phyloP scores from a whole-genome alignment of 1,140 invertebrate genomes.

The Pogonomyrmex californicus region DNA sequence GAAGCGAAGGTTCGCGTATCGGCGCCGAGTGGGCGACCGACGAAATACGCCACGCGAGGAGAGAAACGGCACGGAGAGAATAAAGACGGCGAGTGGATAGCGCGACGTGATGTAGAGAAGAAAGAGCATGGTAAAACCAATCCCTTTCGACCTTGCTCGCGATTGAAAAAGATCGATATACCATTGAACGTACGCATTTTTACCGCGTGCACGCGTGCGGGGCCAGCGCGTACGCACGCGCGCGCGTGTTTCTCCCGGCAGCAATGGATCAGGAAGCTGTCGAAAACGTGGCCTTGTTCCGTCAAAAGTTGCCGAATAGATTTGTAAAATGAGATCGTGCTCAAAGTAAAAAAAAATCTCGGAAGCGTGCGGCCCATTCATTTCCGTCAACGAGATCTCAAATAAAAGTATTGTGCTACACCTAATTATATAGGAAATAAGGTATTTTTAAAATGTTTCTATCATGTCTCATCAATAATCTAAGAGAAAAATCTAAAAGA shows the following conservation, averaged over 20 bases:
- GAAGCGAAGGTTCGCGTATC: slow-evolving; percentile 54
- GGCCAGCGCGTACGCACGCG: not conserved
- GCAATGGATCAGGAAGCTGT: slow-evolving; percentile 79
- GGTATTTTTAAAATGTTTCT: not conserved
- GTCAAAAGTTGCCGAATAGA: slow-evolving; percentile 65
- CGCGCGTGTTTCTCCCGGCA: slow-evolving; percentile 41
- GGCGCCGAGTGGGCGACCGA: slow-evolving; percentile 36
- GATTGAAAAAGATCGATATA: slow-evolving; percentile 79
- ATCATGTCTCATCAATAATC: not conserved
- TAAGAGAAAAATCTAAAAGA: not conserved
- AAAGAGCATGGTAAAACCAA: slow-evolving; percentile 71
- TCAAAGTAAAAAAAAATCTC: not conserved
- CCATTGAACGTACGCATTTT: slow-evolving; percentile 66
- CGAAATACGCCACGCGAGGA: slow-evolving; percentile 20
- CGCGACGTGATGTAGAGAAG: slow-evolving; percentile 50
- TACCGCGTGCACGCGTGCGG: slow-evolving; percentile 29
- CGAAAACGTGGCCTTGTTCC: slow-evolving; percentile 76
- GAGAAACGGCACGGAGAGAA: not conserved
- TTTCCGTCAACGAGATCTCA: slow-evolving; percentile 25
- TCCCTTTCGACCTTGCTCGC: slow-evolving; percentile 82
- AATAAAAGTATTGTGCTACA: not conserved
- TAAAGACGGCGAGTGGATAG: not conserved
- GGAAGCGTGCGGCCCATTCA: not conserved
- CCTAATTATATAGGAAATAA: not conserved
- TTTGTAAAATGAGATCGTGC: slow-evolving; percentile 21